Base-by-base conservation (phyloP, 2,113 vertebrate species). In the Lates calcarifer region DNA sequence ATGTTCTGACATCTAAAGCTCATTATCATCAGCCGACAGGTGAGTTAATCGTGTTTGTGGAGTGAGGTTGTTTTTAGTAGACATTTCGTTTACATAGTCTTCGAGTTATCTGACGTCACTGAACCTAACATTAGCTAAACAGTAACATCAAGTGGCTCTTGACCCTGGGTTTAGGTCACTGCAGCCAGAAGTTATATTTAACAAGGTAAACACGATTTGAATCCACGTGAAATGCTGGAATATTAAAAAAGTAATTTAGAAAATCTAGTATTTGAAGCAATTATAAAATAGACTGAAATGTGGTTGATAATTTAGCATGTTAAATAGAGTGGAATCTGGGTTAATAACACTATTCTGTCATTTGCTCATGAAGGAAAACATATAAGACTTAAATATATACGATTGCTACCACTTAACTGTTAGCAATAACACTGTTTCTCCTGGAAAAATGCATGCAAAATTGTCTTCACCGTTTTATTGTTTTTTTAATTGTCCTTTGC, bases 1-100 rank as follows among this genome's bases (percentile, higher is more conserved):
- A 91, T 90, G 90, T 62, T 81, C 35, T 82, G 70, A 74, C 51
- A 65, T 7, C 24, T 37, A 37, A 53, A 63, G 78, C 55, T 51
- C 55, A 66, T 3, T 70, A 24, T 35, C n/a, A 1, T 7, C 62
- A 60, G 22, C 10, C 14, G 37, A 49, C 81, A 79, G 83, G 90
- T 93, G 81, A 85, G 86, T 81, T 35, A 1, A 28, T 33, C 0
- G n/a, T 14, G 18, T 57, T 15, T 78, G 11, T 26, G 15, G 28
- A 22, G 12, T 3, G 1, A 63, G 2, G 11, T 11, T 20, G 13
- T 17, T 61, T 61, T 69, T 39, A 11, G 22, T 56, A 1, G 5
- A 47, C 12, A 15, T n/a, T 43, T 18, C 47, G 3, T 22, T 37
- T 14, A 37, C 9, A 11, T 6, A 15, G 13, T 45, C 2, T 67